phyloP scores from a whole-genome alignment of 2,797 vertebrate genomes.

The Tangara arthus region DNA sequence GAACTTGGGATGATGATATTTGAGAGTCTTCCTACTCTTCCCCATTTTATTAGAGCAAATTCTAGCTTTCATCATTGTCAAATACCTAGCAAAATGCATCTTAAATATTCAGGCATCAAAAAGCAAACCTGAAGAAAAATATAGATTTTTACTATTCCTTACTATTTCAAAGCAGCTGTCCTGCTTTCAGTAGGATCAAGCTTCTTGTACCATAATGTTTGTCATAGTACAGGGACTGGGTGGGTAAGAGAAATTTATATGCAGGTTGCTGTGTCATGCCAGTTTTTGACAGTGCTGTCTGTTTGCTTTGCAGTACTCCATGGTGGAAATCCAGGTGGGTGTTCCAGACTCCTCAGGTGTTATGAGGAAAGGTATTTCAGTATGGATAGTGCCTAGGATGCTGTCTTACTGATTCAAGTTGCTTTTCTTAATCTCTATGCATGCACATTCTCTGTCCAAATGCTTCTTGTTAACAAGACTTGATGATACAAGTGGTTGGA shows the following conservation, averaged over 20 bases:
- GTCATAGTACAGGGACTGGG: neutral
- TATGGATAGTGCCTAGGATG: neutral
- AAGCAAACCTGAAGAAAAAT: neutral
- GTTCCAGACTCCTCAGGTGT: neutral
- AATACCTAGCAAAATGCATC: neutral
- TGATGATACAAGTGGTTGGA: neutral
- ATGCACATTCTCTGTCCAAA: neutral
- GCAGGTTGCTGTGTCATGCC: neutral
- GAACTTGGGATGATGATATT: neutral
- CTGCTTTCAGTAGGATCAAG: neutral
- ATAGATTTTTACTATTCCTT: neutral
- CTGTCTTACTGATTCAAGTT: neutral
- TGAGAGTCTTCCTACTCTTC: neutral
- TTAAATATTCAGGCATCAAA: neutral
- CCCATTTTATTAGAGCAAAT: neutral
- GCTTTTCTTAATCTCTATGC: neutral
- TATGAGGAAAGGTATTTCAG: neutral
- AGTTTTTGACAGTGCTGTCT: neutral
- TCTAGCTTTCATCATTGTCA: neutral
- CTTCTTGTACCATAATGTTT: neutral
- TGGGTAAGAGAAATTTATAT: neutral
- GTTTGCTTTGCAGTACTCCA: slow-evolving; percentile 50
- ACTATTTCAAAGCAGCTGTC: neutral
- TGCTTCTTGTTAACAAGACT: neutral
- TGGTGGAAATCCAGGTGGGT: slow-evolving; percentile 61